Evolutionary conservation across 2,113 vertebrate species (phyloP).

Genomic region (Grantiella picta): DNA sequence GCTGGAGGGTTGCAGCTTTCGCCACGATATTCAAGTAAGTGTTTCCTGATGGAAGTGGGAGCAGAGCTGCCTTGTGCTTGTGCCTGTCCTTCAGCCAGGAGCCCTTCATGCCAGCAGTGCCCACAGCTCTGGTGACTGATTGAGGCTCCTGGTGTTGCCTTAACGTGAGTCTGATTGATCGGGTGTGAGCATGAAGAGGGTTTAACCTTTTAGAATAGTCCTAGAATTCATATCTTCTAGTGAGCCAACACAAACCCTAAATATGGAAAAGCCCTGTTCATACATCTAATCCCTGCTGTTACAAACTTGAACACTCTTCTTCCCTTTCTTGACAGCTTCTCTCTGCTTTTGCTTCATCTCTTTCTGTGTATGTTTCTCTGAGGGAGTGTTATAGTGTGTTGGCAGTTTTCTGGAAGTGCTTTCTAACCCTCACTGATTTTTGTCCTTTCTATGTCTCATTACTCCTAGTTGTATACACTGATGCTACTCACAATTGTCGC

Average conservation of each 20-base stretch:
- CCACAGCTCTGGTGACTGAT: not conserved
- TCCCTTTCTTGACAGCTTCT: not conserved
- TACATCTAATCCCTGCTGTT: not conserved
- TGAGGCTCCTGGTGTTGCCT: not conserved
- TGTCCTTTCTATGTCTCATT: not conserved
- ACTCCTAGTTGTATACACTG: not conserved
- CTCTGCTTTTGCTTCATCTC: not conserved
- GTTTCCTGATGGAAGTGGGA: not conserved
- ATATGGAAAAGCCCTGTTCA: not conserved
- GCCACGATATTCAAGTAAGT: constrained; percentile 90
- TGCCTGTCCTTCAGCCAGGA: not conserved
- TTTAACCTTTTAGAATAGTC: not conserved
- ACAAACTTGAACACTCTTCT: not conserved
- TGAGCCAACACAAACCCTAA: not conserved
- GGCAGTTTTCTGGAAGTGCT: not conserved
- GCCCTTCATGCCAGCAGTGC: accelerated
- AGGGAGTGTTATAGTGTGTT: not conserved
- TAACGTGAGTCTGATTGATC: not conserved
- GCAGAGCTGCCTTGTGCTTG: not conserved
- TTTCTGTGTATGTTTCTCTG: not conserved
- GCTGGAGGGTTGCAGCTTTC: constrained; percentile 88
- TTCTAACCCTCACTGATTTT: not conserved
- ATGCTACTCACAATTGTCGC: not conserved
- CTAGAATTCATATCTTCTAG: not conserved
- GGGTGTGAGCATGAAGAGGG: accelerated